Conservation (phyloP, 2,113 vertebrate species). For the Phocoena phocoena region DNA sequence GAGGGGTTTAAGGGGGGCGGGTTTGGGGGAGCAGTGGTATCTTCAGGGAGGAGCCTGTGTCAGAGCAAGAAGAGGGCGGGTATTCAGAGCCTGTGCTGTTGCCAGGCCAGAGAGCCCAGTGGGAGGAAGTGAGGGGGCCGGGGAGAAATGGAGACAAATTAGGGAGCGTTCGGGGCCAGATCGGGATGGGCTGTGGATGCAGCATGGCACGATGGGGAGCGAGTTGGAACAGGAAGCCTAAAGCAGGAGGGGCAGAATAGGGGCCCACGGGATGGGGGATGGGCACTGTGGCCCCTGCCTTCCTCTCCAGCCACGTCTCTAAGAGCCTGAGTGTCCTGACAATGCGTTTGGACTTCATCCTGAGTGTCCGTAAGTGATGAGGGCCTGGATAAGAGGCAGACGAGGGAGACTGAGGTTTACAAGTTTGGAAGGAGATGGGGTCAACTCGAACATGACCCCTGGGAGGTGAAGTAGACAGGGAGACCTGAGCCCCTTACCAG, state of each 20-base stretch:
- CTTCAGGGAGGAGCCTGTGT: neutral
- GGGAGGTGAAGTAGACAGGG: neutral
- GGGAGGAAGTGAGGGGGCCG: neutral
- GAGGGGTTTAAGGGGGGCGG: accelerated
- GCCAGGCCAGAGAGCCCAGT: neutral
- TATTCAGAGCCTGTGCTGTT: neutral
- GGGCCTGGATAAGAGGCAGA: neutral
- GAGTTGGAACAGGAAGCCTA: neutral
- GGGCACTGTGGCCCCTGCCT: neutral
- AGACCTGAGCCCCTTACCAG: neutral
- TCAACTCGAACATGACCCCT: neutral
- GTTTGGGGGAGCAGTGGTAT: too few relatives aligned
- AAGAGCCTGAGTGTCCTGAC: neutral
- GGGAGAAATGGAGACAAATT: neutral
- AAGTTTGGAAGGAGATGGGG: neutral
- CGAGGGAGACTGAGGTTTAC: neutral
- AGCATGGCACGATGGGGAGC: accelerated
- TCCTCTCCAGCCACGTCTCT: neutral
- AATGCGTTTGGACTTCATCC: neutral
- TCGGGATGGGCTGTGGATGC: neutral
- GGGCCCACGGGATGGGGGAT: accelerated
- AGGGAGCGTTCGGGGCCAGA: neutral
- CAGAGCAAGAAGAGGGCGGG: neutral
- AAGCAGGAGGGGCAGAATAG: neutral
- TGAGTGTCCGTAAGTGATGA: neutral